A percentile compares a stretch with the other conserved stretches of the same genome.
These are phyloP conservation scores for Centrocercus urophasianus DNA, from an alignment of 2,113 vertebrate genomes.

Conservation along the genomic window DNA sequence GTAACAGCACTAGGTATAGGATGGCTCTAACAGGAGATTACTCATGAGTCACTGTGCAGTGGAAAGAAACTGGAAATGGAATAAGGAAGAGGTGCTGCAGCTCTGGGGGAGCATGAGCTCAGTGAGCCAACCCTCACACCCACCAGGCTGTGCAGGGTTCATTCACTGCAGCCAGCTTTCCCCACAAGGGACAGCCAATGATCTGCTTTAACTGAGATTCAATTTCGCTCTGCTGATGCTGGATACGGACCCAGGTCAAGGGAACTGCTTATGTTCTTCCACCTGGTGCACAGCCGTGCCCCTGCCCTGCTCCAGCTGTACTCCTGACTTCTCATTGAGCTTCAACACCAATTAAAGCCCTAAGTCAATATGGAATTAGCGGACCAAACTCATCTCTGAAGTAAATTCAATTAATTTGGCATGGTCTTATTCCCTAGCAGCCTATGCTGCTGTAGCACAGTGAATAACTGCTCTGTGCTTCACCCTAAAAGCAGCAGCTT, in stretches of 20 bases:
- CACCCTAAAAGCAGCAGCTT: neutral
- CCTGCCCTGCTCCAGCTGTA: neutral
- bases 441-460: neutral
- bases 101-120: neutral
- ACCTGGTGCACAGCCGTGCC: neutral
- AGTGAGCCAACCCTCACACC: neutral
- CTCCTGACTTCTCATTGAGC: constrained; percentile 8
- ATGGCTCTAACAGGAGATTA: neutral
- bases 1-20: neutral
- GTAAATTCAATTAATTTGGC: constrained; percentile 60
- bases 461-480: neutral
- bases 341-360: constrained; percentile 57
- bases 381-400: constrained; percentile 27
- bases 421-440: neutral
- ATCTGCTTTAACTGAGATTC: neutral
- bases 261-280: neutral
- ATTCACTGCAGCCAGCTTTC: constrained; percentile 14
- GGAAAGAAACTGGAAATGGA: neutral
- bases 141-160: neutral
- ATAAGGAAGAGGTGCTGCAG: neutral
- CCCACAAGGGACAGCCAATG: neutral
- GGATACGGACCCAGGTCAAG: neutral
- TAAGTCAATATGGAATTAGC: constrained; percentile 14
- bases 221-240: neutral
- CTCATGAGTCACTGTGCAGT: neutral